Base-by-base conservation (phyloP, 1,140 invertebrate genomes). In the Brachionus sp. region DNA sequence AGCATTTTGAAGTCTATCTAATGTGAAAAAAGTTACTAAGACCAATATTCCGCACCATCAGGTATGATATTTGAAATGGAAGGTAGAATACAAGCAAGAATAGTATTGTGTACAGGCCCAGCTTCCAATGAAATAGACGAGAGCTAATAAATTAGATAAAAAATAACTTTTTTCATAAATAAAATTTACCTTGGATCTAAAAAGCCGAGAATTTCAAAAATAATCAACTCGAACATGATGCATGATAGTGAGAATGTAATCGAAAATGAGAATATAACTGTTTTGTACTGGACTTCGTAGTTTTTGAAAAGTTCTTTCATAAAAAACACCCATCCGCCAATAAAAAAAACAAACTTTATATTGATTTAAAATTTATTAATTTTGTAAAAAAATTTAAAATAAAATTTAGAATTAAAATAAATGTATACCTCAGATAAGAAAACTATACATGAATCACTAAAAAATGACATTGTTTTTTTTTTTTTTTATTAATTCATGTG, bases 181-280 rank as follows among this genome's bases (percentile, higher is more conserved):
- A 35, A 29, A 29, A 85, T 89, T 89, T 90, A 93, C 93, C 90
- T 93, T 85, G 92, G 91, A 87, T 97, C 94, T 82, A 99, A 89
- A 84, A 98, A 92, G 57, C 93, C 96, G 73, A 98, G 90, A 87
- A 99, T 99, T 91, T 99, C 98, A 91, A 99, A 99, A 88, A 99
- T 99, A 84, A 99, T 98, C 29, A 99, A 90, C 88, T 99, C 97
- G 90, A 99, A 99, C 95, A 99, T 97, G 5, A 95, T 98, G 87
- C 97, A 98, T 13, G 97, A 99, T 3, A 99, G 89, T 5, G 97
- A 93, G 89, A 99, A 97, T 50, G 96, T 99, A 5, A 94, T 92
- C 0, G 96, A 97, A 89, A 99, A 99, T 86, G 98, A 95, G 3
- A 98, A 89, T 87, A 98, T 95, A 6, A 99, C 95, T 64, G 96